Percentiles rank a stretch among this genome's conserved stretches.
Evolutionary conservation across 1,140 invertebrate species (phyloP).

Genomic region (Hormaphis cornu): DNA sequence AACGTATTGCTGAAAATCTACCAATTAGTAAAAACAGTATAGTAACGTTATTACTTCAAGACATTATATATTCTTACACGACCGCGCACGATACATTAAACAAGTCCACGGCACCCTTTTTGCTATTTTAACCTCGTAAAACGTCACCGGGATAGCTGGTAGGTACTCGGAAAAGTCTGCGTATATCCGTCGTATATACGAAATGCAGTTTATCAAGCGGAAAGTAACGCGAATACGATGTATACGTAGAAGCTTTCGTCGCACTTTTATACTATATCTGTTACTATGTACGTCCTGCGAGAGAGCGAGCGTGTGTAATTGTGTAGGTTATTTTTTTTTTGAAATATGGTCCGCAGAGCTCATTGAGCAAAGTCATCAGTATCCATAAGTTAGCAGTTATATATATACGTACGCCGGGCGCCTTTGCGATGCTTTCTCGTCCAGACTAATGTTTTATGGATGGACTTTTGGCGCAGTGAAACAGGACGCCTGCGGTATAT

Average conservation of each 20-base stretch:
- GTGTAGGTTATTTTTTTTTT: slow-evolving; percentile 14
- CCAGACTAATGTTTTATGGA: slow-evolving; percentile 37
- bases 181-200: slow-evolving; percentile 19
- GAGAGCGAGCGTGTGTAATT: neutral
- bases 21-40: too few relatives aligned
- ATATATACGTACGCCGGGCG: neutral
- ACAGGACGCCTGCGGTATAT: too few relatives aligned
- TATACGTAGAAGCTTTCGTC: slow-evolving; percentile 26
- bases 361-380: slow-evolving; percentile 37
- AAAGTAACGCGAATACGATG: slow-evolving; percentile 24
- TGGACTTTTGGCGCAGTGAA: slow-evolving; percentile 13
- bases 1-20: too few relatives aligned
- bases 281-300: too few relatives aligned
- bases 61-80: too few relatives aligned
- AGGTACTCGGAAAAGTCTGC: slow-evolving; percentile 13
- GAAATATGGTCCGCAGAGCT: slow-evolving; percentile 31
- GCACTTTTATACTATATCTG: too few relatives aligned
- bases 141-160: slow-evolving; percentile 1
- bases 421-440: slow-evolving; percentile 14
- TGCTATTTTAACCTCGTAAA: slow-evolving; percentile 27
- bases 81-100: too few relatives aligned
- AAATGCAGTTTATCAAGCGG: slow-evolving; percentile 30
- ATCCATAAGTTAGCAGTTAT: slow-evolving; percentile 37
- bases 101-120: neutral
- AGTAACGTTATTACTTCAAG: too few relatives aligned